Percentiles rank a stretch among this genome's conserved stretches.
These are phyloP conservation scores for Diarsia rubi DNA, from an alignment of 2,888 invertebrate genomes.

Conservation along the genomic window DNA sequence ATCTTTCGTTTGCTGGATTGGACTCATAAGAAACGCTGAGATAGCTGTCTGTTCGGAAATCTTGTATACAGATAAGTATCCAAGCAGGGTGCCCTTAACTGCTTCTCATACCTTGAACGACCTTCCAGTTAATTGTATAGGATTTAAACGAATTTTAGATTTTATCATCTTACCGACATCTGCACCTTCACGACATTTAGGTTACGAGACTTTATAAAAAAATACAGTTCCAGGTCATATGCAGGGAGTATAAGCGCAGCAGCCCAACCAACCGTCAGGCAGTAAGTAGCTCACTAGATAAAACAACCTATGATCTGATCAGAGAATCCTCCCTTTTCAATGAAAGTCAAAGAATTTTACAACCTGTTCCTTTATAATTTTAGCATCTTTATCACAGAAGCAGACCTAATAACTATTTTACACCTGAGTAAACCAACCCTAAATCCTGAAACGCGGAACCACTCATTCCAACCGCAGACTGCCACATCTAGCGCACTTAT, in stretches of 20 bases:
- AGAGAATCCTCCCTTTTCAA: not conserved
- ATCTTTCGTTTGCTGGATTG: slow-evolving; percentile 68
- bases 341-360: not conserved
- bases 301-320: not conserved
- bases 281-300: not conserved
- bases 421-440: not conserved
- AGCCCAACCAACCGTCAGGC: not conserved
- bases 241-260: not conserved
- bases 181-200: not conserved
- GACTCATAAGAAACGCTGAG: slow-evolving; percentile 21
- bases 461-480: slow-evolving; percentile 1
- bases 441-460: not conserved
- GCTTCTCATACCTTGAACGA: not conserved
- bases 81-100: not conserved
- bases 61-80: not conserved
- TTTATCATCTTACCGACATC: not conserved
- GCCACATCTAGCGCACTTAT: slow-evolving; percentile 67
- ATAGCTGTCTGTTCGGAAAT: not conserved
- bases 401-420: too few relatives aligned
- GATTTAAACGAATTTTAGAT: not conserved
- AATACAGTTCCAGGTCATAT: not conserved
- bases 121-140: not conserved
- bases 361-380: too few relatives aligned
- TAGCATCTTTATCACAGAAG: too few relatives aligned
- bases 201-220: not conserved